Base-by-base conservation (phyloP, 2,113 vertebrate genomes). In the Heloderma charlesbogerti region DNA sequence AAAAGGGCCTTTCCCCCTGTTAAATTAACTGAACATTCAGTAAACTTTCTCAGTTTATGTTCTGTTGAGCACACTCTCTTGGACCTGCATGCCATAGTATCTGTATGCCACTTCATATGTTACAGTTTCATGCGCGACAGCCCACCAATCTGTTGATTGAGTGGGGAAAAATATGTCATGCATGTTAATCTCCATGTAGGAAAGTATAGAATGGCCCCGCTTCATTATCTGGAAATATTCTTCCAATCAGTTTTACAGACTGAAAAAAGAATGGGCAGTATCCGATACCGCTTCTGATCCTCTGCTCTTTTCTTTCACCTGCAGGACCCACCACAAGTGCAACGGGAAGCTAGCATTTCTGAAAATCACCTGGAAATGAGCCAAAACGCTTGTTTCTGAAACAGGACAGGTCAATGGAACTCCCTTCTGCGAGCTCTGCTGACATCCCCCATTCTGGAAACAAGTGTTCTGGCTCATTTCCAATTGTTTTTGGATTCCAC, bases 1-100 rank as follows among this genome's bases (percentile, higher is more conserved):
- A 29, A 91, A 81, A 90, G 57, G 37, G 13, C 82, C 69, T 29
- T 29, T n/a, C 48, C 9, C 20, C n/a, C 54, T 43, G 48, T 54
- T 83, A 72, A 89, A 83, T 89, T 83, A 89, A 89, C 79, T 89
- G 48, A 72, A 40, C 22, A 22, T 71, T 54, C 77, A 90, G 75
- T 84, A 84, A 4, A 22, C 45, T 87, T 89, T 81, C 71, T 78
- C 15, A 67, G 0, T 71, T 92, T 88, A 85, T 3, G 0, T 3
- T 94, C 89, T 93, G n/a, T 90, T n/a, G n/a, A n/a, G n/a, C n/a
- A 79, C 60, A 90, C 20, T 90, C 13, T 85, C 57, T 48, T 77
- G 54, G 25, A 48, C 34, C 57, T 84, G 7, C 43, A 69, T 86
- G 74, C 80, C 63, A 2, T 22, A 83, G 5, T 84, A 92, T 87